Conservation (phyloP, 2,113 vertebrate species). For the Vulpes ferrilata region DNA sequence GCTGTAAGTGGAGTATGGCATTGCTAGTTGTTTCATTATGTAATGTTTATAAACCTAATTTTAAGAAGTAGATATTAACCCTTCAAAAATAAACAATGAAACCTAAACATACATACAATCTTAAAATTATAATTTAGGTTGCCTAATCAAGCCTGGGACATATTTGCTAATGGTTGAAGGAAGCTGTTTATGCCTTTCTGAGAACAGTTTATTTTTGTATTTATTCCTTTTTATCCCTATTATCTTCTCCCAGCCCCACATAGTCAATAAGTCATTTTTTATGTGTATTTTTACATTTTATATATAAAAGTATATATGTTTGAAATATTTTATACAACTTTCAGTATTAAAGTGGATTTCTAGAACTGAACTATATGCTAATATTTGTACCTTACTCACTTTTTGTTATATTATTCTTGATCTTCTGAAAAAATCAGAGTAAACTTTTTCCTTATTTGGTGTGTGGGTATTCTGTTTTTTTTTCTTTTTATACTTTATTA, state of each 20-base stretch:
- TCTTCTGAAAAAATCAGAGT: not conserved
- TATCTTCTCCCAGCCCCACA: not conserved
- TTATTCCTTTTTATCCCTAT: not conserved
- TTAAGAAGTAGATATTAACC: not conserved
- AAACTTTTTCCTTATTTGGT: not conserved
- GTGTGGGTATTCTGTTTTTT: not conserved
- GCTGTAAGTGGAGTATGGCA: not conserved
- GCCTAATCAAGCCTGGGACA: not conserved
- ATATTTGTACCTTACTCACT: not conserved
- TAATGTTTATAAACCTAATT: constrained; percentile 8
- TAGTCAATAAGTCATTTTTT: not conserved
- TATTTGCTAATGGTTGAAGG: not conserved
- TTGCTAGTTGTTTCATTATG: constrained; percentile 11
- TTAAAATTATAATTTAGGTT: constrained; percentile 41
- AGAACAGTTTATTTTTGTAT: not conserved
- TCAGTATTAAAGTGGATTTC: not conserved
- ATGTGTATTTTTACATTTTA: not conserved
- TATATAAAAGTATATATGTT: not conserved
- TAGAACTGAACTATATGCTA: not conserved
- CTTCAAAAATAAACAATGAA: constrained; percentile 22
- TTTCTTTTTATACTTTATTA: not conserved
- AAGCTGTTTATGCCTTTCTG: not conserved
- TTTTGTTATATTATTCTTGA: constrained; percentile 25
- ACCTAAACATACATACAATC: not conserved
- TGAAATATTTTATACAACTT: constrained; percentile 43